These are phyloP conservation scores for Metalampra italica DNA, from an alignment of 2,888 invertebrate species.

Conservation along the genomic window DNA sequence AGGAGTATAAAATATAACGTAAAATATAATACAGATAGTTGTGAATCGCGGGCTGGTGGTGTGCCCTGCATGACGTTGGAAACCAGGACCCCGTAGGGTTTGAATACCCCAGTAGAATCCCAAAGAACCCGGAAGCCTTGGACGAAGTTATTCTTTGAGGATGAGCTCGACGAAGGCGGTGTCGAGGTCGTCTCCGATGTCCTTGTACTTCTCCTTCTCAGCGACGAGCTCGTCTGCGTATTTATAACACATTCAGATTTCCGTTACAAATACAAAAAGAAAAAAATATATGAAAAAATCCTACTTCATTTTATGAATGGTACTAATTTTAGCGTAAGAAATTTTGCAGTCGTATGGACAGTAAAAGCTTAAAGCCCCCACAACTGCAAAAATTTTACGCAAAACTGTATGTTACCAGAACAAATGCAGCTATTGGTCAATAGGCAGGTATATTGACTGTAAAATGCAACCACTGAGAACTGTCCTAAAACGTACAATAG, in stretches of 20 bases:
- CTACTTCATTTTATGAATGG: neutral
- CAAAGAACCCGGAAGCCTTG: neutral
- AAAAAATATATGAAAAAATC: neutral
- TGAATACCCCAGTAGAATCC: neutral
- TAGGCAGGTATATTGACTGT: no score
- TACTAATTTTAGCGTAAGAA: neutral
- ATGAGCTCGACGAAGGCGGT: slow-evolving; percentile 97
- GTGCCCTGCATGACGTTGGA: slow-evolving; percentile 17
- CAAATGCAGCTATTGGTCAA: no score
- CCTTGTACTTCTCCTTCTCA: slow-evolving; percentile 99
- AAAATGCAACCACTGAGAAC: no score
- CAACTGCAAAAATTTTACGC: no score
- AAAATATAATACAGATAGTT: slow-evolving; percentile 45
- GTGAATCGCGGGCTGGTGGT: slow-evolving; percentile 54
- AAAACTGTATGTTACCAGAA: no score
- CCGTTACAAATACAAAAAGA: neutral
- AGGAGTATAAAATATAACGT: slow-evolving; percentile 71
- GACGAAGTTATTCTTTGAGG: slow-evolving; percentile 80
- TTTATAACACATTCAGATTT: slow-evolving; percentile 15
- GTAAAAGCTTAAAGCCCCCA: no score
- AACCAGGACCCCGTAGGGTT: slow-evolving; percentile 10
- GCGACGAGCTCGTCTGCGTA: slow-evolving; percentile 93
- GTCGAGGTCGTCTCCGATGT: slow-evolving; percentile 99
- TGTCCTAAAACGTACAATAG: no score
- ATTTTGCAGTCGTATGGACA: no score